phyloP scores from a whole-genome alignment of 2,113 vertebrate species.

The Salvelinus alpinus region DNA sequence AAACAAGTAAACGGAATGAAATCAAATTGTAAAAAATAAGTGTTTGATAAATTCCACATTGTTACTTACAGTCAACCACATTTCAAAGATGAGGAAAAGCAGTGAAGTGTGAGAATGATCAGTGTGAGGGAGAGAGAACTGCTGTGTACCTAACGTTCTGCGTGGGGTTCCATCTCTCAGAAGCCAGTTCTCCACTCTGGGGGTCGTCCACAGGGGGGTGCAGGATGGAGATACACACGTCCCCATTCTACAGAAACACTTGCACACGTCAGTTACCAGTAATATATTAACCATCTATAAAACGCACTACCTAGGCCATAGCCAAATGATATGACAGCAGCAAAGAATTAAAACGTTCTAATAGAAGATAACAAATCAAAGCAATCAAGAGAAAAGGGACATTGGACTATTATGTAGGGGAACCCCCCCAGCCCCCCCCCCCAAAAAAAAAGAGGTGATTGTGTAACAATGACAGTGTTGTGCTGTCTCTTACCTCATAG shows the following conservation, averaged over 20 bases:
- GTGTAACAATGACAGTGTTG: background rate
- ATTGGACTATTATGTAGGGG: too few relatives aligned
- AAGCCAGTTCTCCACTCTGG: slow-evolving; percentile 92
- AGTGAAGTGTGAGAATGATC: background rate
- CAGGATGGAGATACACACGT: slow-evolving; percentile 94
- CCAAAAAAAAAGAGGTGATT: background rate
- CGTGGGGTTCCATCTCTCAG: slow-evolving; percentile 95
- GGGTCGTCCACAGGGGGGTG: slow-evolving; percentile 92
- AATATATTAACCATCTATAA: too few relatives aligned
- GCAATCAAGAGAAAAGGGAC: too few relatives aligned
- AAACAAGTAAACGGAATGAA: background rate
- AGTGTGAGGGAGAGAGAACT: background rate
- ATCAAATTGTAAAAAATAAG: background rate
- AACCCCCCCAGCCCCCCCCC: too few relatives aligned
- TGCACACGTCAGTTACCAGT: background rate
- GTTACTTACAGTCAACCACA: background rate
- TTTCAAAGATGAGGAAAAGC: background rate
- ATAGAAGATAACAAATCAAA: too few relatives aligned
- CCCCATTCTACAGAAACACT: slow-evolving; percentile 75
- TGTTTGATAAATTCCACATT: background rate
- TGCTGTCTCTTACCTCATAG: slow-evolving; percentile 81
- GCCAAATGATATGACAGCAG: background rate
- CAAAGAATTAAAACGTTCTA: too few relatives aligned
- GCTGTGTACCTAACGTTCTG: slow-evolving; percentile 88
- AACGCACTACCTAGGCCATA: too few relatives aligned